A percentile compares a stretch with the other conserved stretches of the same genome.
Conservation (phyloP, 2,888 invertebrate genomes). For the Zygaena filipendulae region DNA sequence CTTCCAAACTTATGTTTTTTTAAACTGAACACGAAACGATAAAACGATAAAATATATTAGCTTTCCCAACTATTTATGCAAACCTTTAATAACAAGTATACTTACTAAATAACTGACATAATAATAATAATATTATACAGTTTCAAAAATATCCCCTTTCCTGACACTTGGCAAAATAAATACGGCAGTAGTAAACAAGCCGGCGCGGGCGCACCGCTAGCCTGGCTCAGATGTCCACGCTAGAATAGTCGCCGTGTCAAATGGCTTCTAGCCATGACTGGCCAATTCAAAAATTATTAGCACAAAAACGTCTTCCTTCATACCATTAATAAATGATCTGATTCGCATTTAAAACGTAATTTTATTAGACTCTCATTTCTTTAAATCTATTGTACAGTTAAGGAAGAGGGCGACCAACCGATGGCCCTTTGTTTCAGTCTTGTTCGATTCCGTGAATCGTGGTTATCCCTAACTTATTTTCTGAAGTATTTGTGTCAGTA, state of each 20-base stretch:
- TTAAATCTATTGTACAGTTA: conserved; percentile 62
- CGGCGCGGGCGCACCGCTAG: conserved; percentile 24
- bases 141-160: too few relatives aligned
- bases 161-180: too few relatives aligned
- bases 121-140: too few relatives aligned
- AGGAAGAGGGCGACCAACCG: conserved; percentile 54
- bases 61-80: too few relatives aligned
- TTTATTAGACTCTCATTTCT: conserved; percentile 60
- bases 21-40: too few relatives aligned
- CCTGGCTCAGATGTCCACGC: conserved; percentile 34
- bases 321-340: conserved; percentile 56
- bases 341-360: conserved; percentile 56
- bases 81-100: too few relatives aligned
- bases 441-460: conserved; percentile 68
- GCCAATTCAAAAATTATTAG: conserved; percentile 42
- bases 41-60: too few relatives aligned
- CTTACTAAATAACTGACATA: too few relatives aligned
- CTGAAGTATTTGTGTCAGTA: conserved; percentile 64
- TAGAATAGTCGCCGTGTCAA: conserved; percentile 41
- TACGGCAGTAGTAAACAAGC: conserved; percentile 37
- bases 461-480: conserved; percentile 64
- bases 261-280: conserved; percentile 33
- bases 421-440: conserved; percentile 57
- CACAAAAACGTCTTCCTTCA: conserved; percentile 69
- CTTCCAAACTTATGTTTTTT: too few relatives aligned